Conservation (phyloP, 2,888 invertebrate genomes). For the Litoditis marina region DNA sequence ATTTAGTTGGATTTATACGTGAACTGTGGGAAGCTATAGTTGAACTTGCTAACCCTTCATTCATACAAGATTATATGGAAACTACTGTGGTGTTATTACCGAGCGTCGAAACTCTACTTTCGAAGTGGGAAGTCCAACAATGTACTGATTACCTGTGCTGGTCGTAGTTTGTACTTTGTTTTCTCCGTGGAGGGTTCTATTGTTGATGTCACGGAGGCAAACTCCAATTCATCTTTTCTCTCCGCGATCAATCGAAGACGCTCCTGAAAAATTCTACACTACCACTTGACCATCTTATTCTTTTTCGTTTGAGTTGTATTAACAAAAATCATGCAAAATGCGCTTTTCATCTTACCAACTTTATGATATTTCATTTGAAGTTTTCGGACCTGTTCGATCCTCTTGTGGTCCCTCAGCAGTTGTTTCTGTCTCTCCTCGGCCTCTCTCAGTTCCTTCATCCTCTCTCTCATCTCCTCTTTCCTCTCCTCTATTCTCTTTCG, state of each 20-base stretch:
- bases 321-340: too few species aligned
- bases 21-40: too few species aligned
- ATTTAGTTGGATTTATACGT: too few species aligned
- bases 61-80: too few species aligned
- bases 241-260: constrained; percentile 22
- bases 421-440: constrained; percentile 29
- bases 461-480: constrained; percentile 29
- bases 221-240: constrained; percentile 29
- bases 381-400: constrained; percentile 13
- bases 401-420: constrained; percentile 20
- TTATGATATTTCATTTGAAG: too few species aligned
- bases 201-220: constrained; percentile 21
- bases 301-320: too few species aligned
- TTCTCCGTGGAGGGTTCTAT: neutral
- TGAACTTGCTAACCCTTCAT: too few species aligned
- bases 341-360: too few species aligned
- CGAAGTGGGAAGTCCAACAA: too few species aligned
- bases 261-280: constrained; percentile 13
- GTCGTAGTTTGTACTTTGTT: constrained; percentile 37
- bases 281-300: too few species aligned
- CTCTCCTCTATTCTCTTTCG: constrained; percentile 22
- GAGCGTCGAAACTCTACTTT: neutral
- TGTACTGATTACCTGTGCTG: constrained; percentile 39
- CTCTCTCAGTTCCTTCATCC: constrained; percentile 35
- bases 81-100: too few species aligned